A percentile compares a stretch with the other conserved stretches of the same genome.
phyloP scores from a whole-genome alignment of 1,140 invertebrate species.

The Danaus melanippus region DNA sequence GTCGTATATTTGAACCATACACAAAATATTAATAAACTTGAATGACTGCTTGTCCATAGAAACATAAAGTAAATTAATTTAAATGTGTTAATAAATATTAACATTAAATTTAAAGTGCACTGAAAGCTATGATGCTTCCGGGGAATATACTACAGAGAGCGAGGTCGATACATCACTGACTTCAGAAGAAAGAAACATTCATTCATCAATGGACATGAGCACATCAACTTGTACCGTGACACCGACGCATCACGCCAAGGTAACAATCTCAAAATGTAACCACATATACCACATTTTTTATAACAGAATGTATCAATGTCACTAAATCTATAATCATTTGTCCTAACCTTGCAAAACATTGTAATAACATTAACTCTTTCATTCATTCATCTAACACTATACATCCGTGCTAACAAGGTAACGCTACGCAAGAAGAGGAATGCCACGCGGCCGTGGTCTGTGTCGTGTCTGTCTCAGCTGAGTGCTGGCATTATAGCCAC shows the following conservation, averaged over 20 bases:
- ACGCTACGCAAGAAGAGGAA: conserved; percentile 68
- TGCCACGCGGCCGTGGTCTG: conserved; percentile 83
- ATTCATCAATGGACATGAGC: conserved; percentile 66
- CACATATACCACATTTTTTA: too few relatives aligned
- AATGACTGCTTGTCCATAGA: too few relatives aligned
- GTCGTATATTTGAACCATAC: too few relatives aligned
- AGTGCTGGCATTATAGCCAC: conserved; percentile 43
- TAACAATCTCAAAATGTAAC: conserved; percentile 13
- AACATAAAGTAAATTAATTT: too few relatives aligned
- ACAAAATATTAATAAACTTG: too few relatives aligned
- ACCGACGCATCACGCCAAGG: conserved; percentile 64
- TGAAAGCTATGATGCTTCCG: conserved; percentile 87
- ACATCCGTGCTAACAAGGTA: conserved; percentile 50
- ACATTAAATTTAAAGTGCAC: conserved; percentile 35
- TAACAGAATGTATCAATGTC: too few relatives aligned
- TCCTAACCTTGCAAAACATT: conserved; percentile 6
- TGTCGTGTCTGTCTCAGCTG: conserved; percentile 85
- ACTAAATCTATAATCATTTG: too few relatives aligned
- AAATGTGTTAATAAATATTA: not conserved
- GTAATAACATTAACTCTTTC: not conserved
- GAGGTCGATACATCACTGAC: conserved; percentile 80
- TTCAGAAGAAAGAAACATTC: conserved; percentile 77
- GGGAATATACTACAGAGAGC: conserved; percentile 89
- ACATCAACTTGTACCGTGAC: conserved; percentile 65
- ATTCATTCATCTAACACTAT: not conserved